Evolutionary conservation across 2,888 invertebrate species (phyloP).

Genomic region (Miltochrista miniata): DNA sequence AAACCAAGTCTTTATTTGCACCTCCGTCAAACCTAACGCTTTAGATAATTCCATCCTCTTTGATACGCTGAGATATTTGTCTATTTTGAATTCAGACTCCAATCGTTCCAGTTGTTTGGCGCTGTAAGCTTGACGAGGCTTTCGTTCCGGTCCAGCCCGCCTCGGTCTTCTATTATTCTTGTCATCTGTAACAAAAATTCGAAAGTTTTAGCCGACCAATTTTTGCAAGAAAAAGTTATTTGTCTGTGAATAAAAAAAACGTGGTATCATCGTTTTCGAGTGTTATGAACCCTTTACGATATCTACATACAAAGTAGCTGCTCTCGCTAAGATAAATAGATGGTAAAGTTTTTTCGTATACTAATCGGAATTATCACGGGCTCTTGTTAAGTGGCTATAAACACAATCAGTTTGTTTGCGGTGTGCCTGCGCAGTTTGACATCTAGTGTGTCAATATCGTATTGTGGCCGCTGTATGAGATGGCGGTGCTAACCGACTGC

Average conservation of each 20-base stretch:
- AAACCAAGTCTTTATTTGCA: conserved; percentile 99
- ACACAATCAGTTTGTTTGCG: conserved; percentile 78
- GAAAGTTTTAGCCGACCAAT: conserved; percentile 6
- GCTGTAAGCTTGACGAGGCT: conserved; percentile 98
- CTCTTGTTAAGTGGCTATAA: conserved; percentile 81
- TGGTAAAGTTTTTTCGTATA: conserved; percentile 71
- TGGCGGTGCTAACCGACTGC: conserved; percentile 67
- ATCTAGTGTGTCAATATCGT: conserved; percentile 64
- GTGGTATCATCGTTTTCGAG: conserved; percentile 26
- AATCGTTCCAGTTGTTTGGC: conserved; percentile 95
- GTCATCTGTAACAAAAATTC: conserved; percentile 84
- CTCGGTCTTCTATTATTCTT: conserved; percentile 92
- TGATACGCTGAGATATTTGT: conserved; percentile 98
- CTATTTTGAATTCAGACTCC: conserved; percentile 97
- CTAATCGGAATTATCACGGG: conserved; percentile 79
- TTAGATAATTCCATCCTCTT: conserved; percentile 97
- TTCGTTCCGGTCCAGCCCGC: conserved; percentile 95
- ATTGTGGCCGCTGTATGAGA: conserved; percentile 65
- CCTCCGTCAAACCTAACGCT: conserved; percentile 94
- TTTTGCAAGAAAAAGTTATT: conserved; percentile 9
- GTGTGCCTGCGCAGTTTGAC: conserved; percentile 72
- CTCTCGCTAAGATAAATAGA: conserved; percentile 71
- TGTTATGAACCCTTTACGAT: conserved; percentile 31
- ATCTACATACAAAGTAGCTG: conserved; percentile 71
- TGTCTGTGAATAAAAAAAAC: conserved; percentile 21